A percentile compares a stretch with the other conserved stretches of the same genome.
Conservation (phyloP, 1,140 invertebrate genomes). For the Anagrus nilaparvatae region DNA sequence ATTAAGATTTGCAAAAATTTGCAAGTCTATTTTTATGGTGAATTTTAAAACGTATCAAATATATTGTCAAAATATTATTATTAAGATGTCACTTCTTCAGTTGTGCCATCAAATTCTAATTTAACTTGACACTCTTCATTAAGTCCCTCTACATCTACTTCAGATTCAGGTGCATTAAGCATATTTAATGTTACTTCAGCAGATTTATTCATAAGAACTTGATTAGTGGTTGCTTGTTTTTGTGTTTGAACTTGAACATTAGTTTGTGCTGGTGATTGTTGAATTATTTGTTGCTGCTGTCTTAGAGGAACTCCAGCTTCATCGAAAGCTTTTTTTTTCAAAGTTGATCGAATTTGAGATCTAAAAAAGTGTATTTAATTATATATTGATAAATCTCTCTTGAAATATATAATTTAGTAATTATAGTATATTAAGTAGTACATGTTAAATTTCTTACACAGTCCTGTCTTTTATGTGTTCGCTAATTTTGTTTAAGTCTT, state of each 20-base stretch:
- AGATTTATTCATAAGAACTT: slow-evolving; percentile 50
- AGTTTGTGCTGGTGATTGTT: slow-evolving; percentile 27
- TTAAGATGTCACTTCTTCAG: slow-evolving; percentile 61
- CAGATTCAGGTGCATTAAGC: slow-evolving; percentile 76
- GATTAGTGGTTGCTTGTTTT: slow-evolving; percentile 36
- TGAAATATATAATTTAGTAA: too few relatives aligned
- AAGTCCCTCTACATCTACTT: slow-evolving; percentile 75
- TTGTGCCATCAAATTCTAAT: slow-evolving; percentile 66
- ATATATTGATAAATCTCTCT: too few relatives aligned
- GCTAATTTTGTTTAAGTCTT: slow-evolving; percentile 88
- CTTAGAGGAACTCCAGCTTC: slow-evolving; percentile 77
- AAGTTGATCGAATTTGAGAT: slow-evolving; percentile 75
- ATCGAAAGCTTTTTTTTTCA: slow-evolving; percentile 91
- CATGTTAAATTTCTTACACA: slow-evolving; percentile 71
- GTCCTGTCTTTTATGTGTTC: slow-evolving; percentile 89
- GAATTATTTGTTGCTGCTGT: slow-evolving; percentile 39
- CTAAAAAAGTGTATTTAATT: slow-evolving; percentile 43
- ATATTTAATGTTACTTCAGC: slow-evolving; percentile 80
- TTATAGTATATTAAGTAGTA: slow-evolving; percentile 4
- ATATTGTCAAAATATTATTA: slow-evolving; percentile 10
- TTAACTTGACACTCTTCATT: slow-evolving; percentile 63
- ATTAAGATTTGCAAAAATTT: too few relatives aligned
- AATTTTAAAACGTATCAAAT: too few relatives aligned
- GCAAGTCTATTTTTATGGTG: too few relatives aligned
- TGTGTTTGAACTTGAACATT: slow-evolving; percentile 32